Evolutionary conservation across 1,140 invertebrate genomes (phyloP), one percentile per base, ranked within the genome.

Genomic region (Drosophila sturtevanti): DNA sequence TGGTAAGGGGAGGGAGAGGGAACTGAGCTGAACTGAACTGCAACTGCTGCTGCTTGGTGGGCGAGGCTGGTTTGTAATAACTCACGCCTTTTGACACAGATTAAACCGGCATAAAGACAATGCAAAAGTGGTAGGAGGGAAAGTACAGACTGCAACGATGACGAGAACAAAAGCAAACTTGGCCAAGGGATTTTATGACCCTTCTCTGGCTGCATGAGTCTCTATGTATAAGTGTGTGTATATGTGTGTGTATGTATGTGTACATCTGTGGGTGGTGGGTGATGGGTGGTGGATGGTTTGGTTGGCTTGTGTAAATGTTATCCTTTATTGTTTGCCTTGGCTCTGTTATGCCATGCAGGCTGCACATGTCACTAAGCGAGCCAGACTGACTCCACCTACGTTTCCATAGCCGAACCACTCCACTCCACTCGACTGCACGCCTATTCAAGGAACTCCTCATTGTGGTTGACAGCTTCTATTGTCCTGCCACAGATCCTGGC

Each of bases 11-110:
- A 10, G 11, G 12, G 12, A 38, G 37, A 10, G 7, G 14, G 18
- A 11, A 18, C 16, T 48, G 16, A 48, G 18, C 16, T 48, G 41
- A 44, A 21, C 62, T 63, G 48, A 14, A 37, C 31, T 60, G 51
- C 37, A 58, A 52, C 56, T 38, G 34, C 52, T 52, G 24, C 31
- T 71, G 62, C 81, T 74, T 68, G 68, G 38, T 64, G 74, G 81
- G 82, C 82, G 75, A 75, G 79, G 72, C 54, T 64, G 72, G 80
- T 77, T 89, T 89, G 84, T 89, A 89, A 89, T 89, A 89, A 89
- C 84, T 87, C 85, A 89, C 79, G 84, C 85, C 84, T 89, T 89
- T 89, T 84, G 84, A 89, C 84, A 84, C 84, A 89, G 84, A 89
- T 89, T 89, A 87, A 87, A 76, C 79, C 84, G 77, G 84, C 84